phyloP scores from a whole-genome alignment of 2,888 invertebrate species.

The Cosmorhoe ocellata region DNA sequence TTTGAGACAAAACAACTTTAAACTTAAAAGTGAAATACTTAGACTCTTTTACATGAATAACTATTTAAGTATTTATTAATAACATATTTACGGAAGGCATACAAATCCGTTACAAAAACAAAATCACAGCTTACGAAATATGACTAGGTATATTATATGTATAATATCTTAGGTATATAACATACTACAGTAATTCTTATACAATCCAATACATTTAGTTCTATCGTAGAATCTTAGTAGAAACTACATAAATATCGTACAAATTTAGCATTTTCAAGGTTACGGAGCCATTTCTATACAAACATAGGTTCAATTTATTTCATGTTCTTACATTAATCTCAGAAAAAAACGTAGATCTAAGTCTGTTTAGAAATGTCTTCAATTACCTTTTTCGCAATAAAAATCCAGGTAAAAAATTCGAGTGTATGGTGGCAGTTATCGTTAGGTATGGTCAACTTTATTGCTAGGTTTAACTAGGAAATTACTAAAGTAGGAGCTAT shows the following conservation, averaged over 20 bases:
- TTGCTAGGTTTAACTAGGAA: constrained; percentile 37
- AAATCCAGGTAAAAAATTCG: constrained; percentile 65
- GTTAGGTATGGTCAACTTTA: constrained; percentile 51
- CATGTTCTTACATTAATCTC: too few relatives aligned
- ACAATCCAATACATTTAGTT: constrained; percentile 32
- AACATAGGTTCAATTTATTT: neutral
- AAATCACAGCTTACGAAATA: constrained; percentile 39
- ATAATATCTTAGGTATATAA: constrained; percentile 7
- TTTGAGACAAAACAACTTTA: constrained; percentile 34
- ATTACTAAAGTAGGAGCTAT: constrained; percentile 16
- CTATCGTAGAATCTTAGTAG: constrained; percentile 35
- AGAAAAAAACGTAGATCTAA: neutral
- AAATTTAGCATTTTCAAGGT: constrained; percentile 20
- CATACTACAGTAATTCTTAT: constrained; percentile 20
- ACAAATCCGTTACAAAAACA: constrained; percentile 34
- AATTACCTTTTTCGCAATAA: constrained; percentile 44
- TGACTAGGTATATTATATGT: too few relatives aligned
- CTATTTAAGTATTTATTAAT: constrained; percentile 24
- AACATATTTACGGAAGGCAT: constrained; percentile 27
- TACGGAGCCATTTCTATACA: neutral
- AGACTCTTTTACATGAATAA: constrained; percentile 39
- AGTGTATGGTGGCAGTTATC: constrained; percentile 69
- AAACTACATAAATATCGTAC: constrained; percentile 33
- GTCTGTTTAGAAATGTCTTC: neutral
- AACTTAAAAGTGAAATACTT: constrained; percentile 35